These are phyloP conservation scores for Vidua chalybeata DNA, from an alignment of 2,113 vertebrate species.

Conservation along the genomic window DNA sequence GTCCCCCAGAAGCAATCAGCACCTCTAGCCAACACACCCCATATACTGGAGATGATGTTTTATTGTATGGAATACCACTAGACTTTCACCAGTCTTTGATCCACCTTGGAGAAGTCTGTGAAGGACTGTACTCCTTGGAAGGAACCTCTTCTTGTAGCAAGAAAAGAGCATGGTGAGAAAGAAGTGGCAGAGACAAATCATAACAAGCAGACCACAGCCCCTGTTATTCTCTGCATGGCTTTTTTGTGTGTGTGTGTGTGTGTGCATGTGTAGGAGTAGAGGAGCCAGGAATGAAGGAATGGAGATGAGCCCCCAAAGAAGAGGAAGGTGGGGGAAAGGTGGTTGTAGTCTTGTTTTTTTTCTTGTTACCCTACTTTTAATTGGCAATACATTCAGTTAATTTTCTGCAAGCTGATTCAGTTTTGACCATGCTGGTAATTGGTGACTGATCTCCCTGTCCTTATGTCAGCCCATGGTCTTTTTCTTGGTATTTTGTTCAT, in stretches of 20 bases:
- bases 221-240: background rate
- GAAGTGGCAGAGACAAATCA: background rate
- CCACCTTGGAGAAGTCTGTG: background rate
- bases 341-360: background rate
- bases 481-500: background rate
- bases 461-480: background rate
- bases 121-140: background rate
- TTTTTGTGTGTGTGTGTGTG: background rate
- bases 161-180: background rate
- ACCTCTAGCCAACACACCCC: background rate
- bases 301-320: background rate
- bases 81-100: background rate
- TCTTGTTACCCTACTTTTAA: background rate
- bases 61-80: background rate
- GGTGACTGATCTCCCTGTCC: background rate
- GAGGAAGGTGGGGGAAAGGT: rapidly evolving
- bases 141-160: rapidly evolving
- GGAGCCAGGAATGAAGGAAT: background rate
- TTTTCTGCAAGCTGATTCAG: background rate
- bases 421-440: background rate
- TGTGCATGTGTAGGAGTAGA: background rate
- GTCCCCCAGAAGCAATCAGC: background rate
- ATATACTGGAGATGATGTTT: too few species aligned
- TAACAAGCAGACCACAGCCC: background rate
- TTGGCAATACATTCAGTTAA: background rate